Percentiles rank a stretch among this genome's conserved stretches.
Conservation (phyloP, 2,113 vertebrate genomes). For the mouse (Mus musculus) region DNA sequence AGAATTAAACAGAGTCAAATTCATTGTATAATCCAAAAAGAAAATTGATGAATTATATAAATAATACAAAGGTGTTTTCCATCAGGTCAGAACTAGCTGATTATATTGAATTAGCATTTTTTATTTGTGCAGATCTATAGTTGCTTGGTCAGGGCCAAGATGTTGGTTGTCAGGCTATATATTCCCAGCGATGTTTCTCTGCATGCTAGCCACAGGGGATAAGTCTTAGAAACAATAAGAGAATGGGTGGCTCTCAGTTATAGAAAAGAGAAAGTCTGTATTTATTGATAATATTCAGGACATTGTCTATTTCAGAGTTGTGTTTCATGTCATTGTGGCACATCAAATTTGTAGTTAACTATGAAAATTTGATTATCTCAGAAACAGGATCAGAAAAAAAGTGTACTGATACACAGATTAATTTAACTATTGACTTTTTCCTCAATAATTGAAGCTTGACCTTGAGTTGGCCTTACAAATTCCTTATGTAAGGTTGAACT, state of each 20-base stretch:
- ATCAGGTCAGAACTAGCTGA: neutral
- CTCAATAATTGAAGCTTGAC: neutral
- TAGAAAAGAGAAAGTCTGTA: neutral
- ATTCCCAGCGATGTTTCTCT: neutral
- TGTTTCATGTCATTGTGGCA: neutral
- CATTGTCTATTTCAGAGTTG: neutral
- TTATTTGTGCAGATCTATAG: neutral
- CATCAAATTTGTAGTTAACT: neutral
- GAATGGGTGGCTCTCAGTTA: accelerated
- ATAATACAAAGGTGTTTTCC: neutral
- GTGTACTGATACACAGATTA: accelerated
- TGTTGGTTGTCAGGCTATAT: neutral
- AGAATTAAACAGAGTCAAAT: neutral
- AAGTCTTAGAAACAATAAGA: neutral
- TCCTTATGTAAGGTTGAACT: neutral
- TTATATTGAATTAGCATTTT: neutral
- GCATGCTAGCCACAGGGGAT: neutral
- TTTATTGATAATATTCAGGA: neutral
- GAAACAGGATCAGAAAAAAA: neutral
- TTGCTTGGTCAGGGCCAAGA: neutral
- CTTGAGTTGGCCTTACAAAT: neutral
- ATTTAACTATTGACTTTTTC: neutral
- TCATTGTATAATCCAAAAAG: neutral
- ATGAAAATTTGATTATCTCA: neutral
- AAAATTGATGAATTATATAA: neutral